Evolutionary conservation across 2,113 vertebrate species (phyloP).

Genomic region (Scartelaos histophorus): DNA sequence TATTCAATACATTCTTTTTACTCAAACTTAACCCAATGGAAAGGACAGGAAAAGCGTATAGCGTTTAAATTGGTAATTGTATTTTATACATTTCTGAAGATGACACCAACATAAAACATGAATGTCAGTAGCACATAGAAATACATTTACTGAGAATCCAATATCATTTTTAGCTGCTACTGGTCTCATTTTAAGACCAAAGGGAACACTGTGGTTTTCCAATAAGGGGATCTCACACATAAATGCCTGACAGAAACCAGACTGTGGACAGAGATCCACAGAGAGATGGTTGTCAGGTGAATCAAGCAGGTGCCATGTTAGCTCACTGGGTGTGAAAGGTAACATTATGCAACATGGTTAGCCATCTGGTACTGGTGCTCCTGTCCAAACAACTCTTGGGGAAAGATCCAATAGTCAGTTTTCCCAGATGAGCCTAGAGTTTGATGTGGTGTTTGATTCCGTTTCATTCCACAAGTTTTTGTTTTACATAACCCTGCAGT

Average conservation of each 20-base stretch:
- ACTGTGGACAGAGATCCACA: background rate
- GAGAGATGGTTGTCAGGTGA: conserved; percentile 38
- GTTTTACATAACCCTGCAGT: background rate
- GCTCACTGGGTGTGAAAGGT: conserved; percentile 43
- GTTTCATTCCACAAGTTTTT: background rate
- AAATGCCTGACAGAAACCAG: background rate
- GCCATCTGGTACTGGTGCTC: conserved; percentile 45
- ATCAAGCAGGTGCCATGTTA: conserved; percentile 36
- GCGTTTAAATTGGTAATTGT: no score
- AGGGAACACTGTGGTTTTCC: background rate
- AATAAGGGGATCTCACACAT: background rate
- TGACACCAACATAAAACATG: background rate
- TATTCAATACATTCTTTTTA: no score
- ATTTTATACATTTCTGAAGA: no score
- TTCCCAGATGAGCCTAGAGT: background rate
- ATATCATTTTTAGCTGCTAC: background rate
- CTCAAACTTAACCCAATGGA: no score
- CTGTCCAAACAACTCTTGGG: conserved; percentile 31
- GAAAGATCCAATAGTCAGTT: background rate
- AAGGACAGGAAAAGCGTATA: no score
- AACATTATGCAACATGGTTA: conserved; percentile 40
- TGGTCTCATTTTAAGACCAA: background rate
- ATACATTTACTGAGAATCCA: background rate
- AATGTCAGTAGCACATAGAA: background rate
- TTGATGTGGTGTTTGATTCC: background rate